These are phyloP conservation scores for Asarcornis scutulata DNA, from an alignment of 2,113 vertebrate genomes.

Conservation along the genomic window DNA sequence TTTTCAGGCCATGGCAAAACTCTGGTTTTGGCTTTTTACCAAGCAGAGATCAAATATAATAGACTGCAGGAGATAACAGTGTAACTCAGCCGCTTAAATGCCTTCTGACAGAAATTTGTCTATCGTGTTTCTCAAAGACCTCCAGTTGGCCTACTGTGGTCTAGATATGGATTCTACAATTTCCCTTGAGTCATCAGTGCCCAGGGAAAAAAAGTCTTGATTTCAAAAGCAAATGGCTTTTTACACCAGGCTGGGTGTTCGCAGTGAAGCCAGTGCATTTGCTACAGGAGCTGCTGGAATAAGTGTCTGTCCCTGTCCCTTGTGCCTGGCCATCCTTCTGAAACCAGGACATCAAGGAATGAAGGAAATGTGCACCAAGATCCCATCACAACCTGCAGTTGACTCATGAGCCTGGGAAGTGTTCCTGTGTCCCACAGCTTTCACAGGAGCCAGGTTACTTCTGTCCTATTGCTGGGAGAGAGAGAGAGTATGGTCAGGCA, in stretches of 20 bases:
- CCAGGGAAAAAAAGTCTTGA: neutral
- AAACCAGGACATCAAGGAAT: neutral
- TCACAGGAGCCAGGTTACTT: neutral
- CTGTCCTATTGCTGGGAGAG: neutral
- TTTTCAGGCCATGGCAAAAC: neutral
- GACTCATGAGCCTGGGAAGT: neutral
- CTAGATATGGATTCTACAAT: neutral
- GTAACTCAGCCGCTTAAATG: neutral
- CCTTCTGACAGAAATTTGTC: neutral
- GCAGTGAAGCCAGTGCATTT: neutral
- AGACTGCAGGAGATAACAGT: neutral
- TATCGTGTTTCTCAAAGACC: neutral
- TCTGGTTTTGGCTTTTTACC: neutral
- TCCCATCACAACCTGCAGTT: neutral
- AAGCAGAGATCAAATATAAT: neutral
- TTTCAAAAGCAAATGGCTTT: neutral
- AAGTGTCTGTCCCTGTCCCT: neutral
- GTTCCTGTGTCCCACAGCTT: neutral
- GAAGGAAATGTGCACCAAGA: neutral
- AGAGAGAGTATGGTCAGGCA: neutral
- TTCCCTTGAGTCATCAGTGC: neutral
- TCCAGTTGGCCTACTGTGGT: neutral
- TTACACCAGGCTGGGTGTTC: neutral
- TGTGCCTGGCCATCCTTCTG: neutral
- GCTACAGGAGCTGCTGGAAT: neutral